Conservation (phyloP, 1,140 invertebrate species). For the Magallana ariakensis region DNA sequence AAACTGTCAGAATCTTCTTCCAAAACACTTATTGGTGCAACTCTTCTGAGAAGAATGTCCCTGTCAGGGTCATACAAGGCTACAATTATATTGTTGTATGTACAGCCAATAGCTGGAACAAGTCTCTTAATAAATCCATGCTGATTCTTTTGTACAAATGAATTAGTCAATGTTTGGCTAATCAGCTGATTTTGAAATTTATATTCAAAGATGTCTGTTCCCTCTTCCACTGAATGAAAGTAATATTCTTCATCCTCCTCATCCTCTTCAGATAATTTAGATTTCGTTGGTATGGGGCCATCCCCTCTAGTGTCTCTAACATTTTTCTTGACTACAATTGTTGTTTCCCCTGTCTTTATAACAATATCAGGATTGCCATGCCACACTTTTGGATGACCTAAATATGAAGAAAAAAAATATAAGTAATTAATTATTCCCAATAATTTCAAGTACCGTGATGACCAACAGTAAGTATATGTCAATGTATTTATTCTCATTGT, state of each 20-base stretch:
- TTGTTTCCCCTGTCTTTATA: neutral
- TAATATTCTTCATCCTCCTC: neutral
- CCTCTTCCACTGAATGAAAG: neutral
- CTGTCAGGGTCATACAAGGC: neutral
- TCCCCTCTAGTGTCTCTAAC: neutral
- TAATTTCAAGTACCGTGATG: no score
- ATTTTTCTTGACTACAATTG: neutral
- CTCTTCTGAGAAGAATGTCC: conserved; percentile 5
- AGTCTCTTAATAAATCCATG: neutral
- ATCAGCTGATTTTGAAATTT: neutral
- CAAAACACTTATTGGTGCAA: neutral
- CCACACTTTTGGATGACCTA: neutral
- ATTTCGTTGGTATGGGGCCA: neutral
- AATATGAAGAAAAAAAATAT: neutral
- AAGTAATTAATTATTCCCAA: neutral
- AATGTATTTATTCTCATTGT: no score
- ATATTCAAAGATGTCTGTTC: neutral
- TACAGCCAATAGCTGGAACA: neutral
- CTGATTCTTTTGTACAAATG: neutral
- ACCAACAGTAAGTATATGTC: no score
- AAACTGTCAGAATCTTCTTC: conserved; percentile 7
- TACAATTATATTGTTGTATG: neutral
- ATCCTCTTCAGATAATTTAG: no score
- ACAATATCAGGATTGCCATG: conserved; percentile 15
- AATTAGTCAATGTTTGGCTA: neutral